These are phyloP conservation scores for Rhinoptilus africanus DNA, from an alignment of 2,113 vertebrate genomes.

Conservation along the genomic window DNA sequence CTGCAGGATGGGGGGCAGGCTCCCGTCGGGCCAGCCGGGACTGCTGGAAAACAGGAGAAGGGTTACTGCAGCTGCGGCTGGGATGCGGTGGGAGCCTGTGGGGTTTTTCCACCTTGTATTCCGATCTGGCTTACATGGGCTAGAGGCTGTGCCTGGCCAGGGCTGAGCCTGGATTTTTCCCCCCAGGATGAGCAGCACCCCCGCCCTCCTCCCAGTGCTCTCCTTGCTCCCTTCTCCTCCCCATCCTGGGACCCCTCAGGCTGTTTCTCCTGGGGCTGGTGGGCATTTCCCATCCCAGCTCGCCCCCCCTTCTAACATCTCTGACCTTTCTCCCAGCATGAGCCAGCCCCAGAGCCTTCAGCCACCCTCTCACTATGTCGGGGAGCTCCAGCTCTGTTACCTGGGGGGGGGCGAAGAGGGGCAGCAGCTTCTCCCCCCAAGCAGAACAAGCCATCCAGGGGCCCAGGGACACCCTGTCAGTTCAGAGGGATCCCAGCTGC, in stretches of 20 bases:
- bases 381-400: background rate
- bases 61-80: rapidly evolving
- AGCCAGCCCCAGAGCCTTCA: background rate
- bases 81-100: background rate
- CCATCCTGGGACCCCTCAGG: background rate
- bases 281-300: background rate
- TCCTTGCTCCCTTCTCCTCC: background rate
- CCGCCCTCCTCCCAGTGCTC: background rate
- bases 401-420: background rate
- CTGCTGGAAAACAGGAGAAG: conserved; percentile 1
- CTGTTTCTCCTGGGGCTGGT: background rate
- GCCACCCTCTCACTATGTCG: background rate
- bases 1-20: background rate
- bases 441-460: background rate
- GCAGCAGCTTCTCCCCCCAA: background rate
- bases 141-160: rapidly evolving
- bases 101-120: background rate
- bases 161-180: background rate
- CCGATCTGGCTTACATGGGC: background rate
- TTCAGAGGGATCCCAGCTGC: background rate
- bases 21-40: background rate
- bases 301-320: rapidly evolving
- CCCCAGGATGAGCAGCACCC: background rate
- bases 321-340: background rate
- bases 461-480: background rate